Conservation (phyloP, 2,113 vertebrate genomes). For the Atrichornis clamosus region DNA sequence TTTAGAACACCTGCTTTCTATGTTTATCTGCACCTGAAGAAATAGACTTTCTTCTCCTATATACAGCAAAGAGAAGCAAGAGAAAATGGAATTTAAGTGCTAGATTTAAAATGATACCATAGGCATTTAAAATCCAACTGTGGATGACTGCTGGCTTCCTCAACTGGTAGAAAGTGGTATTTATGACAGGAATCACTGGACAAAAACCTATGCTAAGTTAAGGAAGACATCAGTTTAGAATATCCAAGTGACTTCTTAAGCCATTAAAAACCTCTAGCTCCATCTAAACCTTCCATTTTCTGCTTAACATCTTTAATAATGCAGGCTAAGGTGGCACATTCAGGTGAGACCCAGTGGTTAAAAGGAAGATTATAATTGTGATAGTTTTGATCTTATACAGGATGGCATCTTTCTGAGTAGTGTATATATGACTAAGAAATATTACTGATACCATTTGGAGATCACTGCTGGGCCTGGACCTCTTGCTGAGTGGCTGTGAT, state of each 20-base stretch:
- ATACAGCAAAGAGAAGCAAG: background rate
- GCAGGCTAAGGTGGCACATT: background rate
- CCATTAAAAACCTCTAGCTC: background rate
- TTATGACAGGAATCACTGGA: background rate
- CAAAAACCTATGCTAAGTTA: background rate
- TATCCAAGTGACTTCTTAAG: background rate
- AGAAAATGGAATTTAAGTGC: background rate
- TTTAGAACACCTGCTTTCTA: background rate
- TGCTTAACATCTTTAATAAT: background rate
- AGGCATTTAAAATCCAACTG: background rate
- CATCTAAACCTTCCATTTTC: background rate
- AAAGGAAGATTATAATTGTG: background rate
- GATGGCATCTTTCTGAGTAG: background rate
- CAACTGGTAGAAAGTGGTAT: background rate
- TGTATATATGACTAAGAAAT: background rate
- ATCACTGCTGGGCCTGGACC: background rate
- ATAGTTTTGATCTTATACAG: background rate
- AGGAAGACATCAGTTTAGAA: background rate
- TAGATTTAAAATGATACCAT: background rate
- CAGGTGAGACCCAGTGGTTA: background rate
- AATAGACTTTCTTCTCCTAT: background rate
- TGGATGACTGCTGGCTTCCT: background rate
- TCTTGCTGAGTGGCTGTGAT: background rate
- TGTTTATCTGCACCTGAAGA: background rate
- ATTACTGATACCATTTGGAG: background rate